These are phyloP conservation scores for Bicyclus anynana DNA, from an alignment of 1,140 invertebrate genomes.

Conservation along the genomic window DNA sequence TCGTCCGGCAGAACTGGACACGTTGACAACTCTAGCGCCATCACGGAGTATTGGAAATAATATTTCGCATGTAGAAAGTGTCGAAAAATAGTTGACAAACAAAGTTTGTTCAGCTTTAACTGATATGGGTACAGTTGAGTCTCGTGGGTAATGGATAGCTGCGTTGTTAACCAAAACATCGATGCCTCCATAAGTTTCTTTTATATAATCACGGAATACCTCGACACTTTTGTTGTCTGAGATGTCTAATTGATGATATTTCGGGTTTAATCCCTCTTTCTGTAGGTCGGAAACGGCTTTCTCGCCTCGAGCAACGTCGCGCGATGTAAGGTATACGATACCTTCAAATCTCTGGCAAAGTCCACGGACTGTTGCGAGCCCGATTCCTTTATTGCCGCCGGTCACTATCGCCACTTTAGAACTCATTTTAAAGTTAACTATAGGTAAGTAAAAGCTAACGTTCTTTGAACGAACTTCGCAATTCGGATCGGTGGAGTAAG, in stretches of 20 bases:
- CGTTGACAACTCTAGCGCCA: slow-evolving; percentile 85
- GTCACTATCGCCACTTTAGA: slow-evolving; percentile 79
- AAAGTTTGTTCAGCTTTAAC: slow-evolving; percentile 85
- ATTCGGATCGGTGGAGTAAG: too few relatives aligned
- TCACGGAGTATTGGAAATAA: slow-evolving; percentile 83
- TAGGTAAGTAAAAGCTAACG: too few relatives aligned
- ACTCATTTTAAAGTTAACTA: too few relatives aligned
- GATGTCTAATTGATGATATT: slow-evolving; percentile 85
- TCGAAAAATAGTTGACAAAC: slow-evolving; percentile 83
- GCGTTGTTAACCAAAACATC: slow-evolving; percentile 93
- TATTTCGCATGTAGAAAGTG: slow-evolving; percentile 79
- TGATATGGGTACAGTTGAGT: slow-evolving; percentile 80
- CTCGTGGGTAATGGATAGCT: slow-evolving; percentile 84
- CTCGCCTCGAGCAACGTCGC: slow-evolving; percentile 77
- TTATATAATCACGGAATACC: slow-evolving; percentile 79
- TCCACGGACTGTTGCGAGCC: slow-evolving; percentile 83
- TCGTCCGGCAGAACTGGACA: slow-evolving; percentile 84
- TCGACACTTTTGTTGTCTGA: slow-evolving; percentile 79
- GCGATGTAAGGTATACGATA: slow-evolving; percentile 81
- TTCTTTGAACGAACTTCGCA: too few relatives aligned
- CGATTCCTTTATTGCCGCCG: slow-evolving; percentile 87
- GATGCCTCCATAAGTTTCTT: slow-evolving; percentile 83
- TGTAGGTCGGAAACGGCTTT: slow-evolving; percentile 79
- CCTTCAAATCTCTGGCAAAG: slow-evolving; percentile 82
- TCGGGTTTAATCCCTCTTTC: slow-evolving; percentile 76